Evolutionary conservation across 2,113 vertebrate species (phyloP), one percentile per base, ranked within the genome.

Genomic region (Noturus placidus): DNA sequence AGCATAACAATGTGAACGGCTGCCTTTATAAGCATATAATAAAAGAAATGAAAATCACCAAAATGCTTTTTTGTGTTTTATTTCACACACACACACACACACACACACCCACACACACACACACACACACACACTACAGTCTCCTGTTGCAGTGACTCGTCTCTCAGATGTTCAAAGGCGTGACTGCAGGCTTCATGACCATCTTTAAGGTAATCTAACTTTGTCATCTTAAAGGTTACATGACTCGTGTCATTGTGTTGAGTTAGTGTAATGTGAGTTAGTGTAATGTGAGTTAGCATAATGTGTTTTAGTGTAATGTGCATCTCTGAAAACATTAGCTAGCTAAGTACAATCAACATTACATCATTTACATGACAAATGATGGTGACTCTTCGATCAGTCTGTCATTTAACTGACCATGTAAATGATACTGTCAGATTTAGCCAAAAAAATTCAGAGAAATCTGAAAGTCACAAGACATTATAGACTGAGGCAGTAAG

Each of bases 51-150:
- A 25, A 33, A 42, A 79, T 79, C 8, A 80, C 46, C 0, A 2
- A 4, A 77, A 11, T 52, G 76, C 27, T 54, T 25, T 27, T 56
- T 56, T 57, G 17, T 80, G 13, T 6, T 79, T 79, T 78, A 42
- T 65, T 76, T 74, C 70, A 84, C 72, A 79, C 79, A 83, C 78
- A 86, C 85, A 42, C 88, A 50, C 80, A 87, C 30, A 33, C 84
- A 57, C 54, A 70, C 70, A 84, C 72, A 78, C 79, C 77, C 78
- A 86, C 85, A 38, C 88, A 69, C 84, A 89, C 86, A 61, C 82
- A 85, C 81, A 84, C 72, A 87, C 20, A 50, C 65, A 72, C 56
- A 82, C n/a, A 61, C 33, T 63, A 19, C 38, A 69, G 63, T 85
- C 9, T 72, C 61, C 79, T 74, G 79, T 70, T 74, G 79, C 50